Evolutionary conservation across 2,113 vertebrate species (phyloP), one percentile per base, ranked within the genome.

Genomic region (Gambusia affinis): DNA sequence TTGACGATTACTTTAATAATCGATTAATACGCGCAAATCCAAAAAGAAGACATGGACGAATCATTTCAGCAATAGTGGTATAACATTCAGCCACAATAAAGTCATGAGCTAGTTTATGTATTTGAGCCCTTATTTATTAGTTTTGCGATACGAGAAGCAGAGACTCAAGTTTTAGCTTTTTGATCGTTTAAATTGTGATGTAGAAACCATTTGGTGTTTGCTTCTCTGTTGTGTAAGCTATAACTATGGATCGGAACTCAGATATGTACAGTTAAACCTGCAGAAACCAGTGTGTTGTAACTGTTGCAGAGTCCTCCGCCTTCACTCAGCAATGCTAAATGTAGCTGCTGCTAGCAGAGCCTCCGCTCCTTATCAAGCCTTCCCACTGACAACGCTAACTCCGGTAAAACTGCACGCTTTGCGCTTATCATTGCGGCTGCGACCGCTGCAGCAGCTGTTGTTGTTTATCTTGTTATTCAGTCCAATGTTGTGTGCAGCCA

Each of bases 401-500:
- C 17, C 5, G 33, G 65, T 78, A 1, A 19, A 80, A 8, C 19
- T 57, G 68, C 70, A 60, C 1, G 57, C n/a, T 1, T 0, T 17
- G 1, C 37, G 4, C 22, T 65, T 15, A 17, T 8, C 47, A 42
- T 42, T 65, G 22, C 70, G 33, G 27, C 1, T 2, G 8, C 35
- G 47, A 54, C 47, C 60, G 47, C 17, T 22, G 33, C 72, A 6
- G 62, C 1, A 31, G 78, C 27, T 79, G 79, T 47, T 66, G 63
- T 69, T 76, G 80, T 69, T 82, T 81, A 68, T 87, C 71, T 82
- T 73, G 69, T 84, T 87, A 83, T 89, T 85, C 35, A 81, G 80
- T 73, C 81, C 73, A 64, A 22, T 81, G 75, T 78, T 89, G 70
- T 83, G 75, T 84, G 86, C 82, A 57, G 51, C 51, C 51, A 89